Evolutionary conservation across 2,888 invertebrate genomes (phyloP).

Genomic region (Lasioglossum figueresi): DNA sequence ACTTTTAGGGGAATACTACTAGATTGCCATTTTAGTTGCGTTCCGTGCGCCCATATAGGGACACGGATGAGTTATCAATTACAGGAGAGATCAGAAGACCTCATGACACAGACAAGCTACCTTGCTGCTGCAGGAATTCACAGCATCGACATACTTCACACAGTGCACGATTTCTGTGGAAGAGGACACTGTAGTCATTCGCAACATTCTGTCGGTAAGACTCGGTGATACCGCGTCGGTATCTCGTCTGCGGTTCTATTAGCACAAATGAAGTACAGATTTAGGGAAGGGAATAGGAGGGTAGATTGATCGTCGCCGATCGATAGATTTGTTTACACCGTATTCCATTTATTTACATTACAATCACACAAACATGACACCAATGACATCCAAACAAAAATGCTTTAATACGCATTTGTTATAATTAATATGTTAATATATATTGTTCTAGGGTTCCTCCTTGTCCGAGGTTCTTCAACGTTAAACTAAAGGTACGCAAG

Average conservation of each 20-base stretch:
- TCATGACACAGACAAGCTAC: neutral
- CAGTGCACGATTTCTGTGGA: neutral
- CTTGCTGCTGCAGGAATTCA: neutral
- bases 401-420: neutral
- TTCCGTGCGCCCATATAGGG: neutral
- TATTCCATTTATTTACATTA: neutral
- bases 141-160: neutral
- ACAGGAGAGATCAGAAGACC: neutral
- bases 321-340: neutral
- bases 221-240: no score
- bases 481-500: neutral
- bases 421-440: neutral
- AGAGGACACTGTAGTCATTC: neutral
- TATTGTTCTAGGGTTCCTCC: neutral
- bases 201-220: neutral
- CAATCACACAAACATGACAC: neutral
- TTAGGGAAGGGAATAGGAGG: neutral
- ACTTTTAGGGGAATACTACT: slow-evolving; percentile 14
- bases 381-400: neutral
- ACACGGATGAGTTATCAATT: slow-evolving; percentile 1
- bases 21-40: neutral
- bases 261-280: neutral
- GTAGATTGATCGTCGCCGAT: no score
- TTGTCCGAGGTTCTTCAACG: neutral
- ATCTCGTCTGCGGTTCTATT: neutral